Base-by-base conservation (phyloP, 2,797 vertebrate genomes). In the Myotis findleyi region DNA sequence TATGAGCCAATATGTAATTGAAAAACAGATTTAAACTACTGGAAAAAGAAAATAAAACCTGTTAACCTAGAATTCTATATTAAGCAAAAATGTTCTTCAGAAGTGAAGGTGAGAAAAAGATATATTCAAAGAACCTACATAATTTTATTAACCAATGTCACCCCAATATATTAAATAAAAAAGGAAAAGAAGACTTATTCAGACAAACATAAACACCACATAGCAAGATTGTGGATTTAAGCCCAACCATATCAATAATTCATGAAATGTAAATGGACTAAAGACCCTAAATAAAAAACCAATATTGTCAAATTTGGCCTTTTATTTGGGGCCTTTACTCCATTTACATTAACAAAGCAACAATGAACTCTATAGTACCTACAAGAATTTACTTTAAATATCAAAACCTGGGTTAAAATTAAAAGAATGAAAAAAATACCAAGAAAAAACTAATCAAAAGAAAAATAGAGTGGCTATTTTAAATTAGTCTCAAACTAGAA, bases 351-450 rank as follows among this genome's bases (percentile, higher is more conserved):
- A 4, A 79, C 59, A 80, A 95, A 76, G 55, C 25, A 89, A 66
- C 55, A 72, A 9, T 79, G n/a, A 92, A 17, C 8, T 79, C 64
- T 57, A 27, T 59, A 41, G 13, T 36, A 20, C 21, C 30, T 71
- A 49, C 9, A 84, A 72, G 64, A 95, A 72, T 20, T 25, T 57
- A 75, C 51, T 75, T 87, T 75, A 81, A 81, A 17, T 68, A 87
- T 59, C n/a, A 59, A 87, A 80, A 87, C 27, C 8, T 55, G 38
- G 25, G 36, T 84, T 89, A 41, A 64, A 84, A 62, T 6, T 38
- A 76, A 92, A 77, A 92, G 83, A 53, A 71, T 69, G 18, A 20
- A 92, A 91, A 91, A 86, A 80, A 80, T 33, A 14, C 6, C 27
- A 64, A 66, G 11, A 47, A 49, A 79, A 72, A 23, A 5, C 4